Evolutionary conservation across 2,888 invertebrate genomes (phyloP), one percentile per base, ranked within the genome.

Genomic region (Autographa pulchrina): DNA sequence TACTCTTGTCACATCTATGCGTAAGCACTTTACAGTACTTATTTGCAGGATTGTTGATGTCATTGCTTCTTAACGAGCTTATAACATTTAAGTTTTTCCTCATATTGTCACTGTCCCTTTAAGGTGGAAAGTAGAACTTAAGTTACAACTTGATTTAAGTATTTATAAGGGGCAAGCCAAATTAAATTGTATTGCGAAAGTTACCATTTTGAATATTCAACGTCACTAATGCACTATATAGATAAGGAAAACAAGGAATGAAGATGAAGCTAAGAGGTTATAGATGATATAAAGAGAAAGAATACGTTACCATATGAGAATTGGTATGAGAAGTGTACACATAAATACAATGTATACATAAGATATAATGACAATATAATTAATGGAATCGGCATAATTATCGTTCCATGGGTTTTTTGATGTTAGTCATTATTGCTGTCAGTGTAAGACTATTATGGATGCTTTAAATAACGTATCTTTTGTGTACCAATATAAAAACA

Each of bases 401-500:
- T 77, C 61, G 74, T 80, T 77, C 66, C 41, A 66, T 72, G 67
- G 76, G 62, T 74, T 68, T 70, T 38, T 62, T 76, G 62, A 70
- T 77, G 72, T 76, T 67, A 72, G 71, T 78, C 66, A 74, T 67
- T 64, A 78, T 80, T 86, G 87, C 84, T 86, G 86, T 90, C 72
- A 77, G 87, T 88, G 93, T 93, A 92, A 94, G 94, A 94, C 93
- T 93, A 93, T 92, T 91, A 89, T 81, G 81, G 74, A 60, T 70
- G 64, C 14, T 62, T 56, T 65, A 69, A 20, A 56, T 62, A 31
- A 71, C 74, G 65, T 62, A 48, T 69, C 66, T 80, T 61, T 67
- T 62, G 72, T 74, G 88, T 82, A 84, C 82, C 80, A 80, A 87
- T 91, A 94, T 93, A 94, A 94, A 94, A 94, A 93, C 88, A 90